Evolutionary conservation across 2,888 invertebrate species (phyloP).

Genomic region (Diachrysia chrysitis): DNA sequence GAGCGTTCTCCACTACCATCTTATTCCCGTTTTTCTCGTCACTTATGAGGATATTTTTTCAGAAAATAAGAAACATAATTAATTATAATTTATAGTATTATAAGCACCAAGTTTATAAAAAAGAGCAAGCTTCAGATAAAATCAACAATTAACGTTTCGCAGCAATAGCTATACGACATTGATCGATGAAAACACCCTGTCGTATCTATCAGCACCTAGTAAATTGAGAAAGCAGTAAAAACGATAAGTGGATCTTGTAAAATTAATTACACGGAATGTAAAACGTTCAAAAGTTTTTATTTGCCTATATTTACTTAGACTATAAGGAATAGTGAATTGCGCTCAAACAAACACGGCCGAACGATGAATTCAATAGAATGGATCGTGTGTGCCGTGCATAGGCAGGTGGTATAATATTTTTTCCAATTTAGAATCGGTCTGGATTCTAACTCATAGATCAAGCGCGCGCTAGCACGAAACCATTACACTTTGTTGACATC

Average conservation of each 20-base stretch:
- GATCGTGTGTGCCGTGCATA: slow-evolving; percentile 49
- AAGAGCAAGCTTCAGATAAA: slow-evolving; percentile 39
- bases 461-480: slow-evolving; percentile 84
- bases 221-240: slow-evolving; percentile 50
- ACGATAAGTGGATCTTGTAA: slow-evolving; percentile 39
- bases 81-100: slow-evolving; percentile 20
- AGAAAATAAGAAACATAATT: slow-evolving; percentile 60
- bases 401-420: slow-evolving; percentile 67
- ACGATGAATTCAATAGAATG: slow-evolving; percentile 56
- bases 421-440: slow-evolving; percentile 76
- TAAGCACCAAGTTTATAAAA: slow-evolving; percentile 32
- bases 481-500: slow-evolving; percentile 88
- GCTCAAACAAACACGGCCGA: slow-evolving; percentile 35
- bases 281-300: slow-evolving; percentile 25
- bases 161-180: slow-evolving; percentile 59
- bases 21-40: slow-evolving; percentile 74
- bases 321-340: slow-evolving; percentile 17
- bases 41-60: slow-evolving; percentile 69
- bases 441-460: slow-evolving; percentile 82
- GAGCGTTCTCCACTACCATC: slow-evolving; percentile 69
- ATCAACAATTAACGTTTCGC: slow-evolving; percentile 52
- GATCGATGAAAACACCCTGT: slow-evolving; percentile 64
- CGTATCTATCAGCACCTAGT: slow-evolving; percentile 56
- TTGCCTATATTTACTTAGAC: slow-evolving; percentile 14
- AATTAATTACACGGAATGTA: slow-evolving; percentile 37